Evolutionary conservation across 2,888 invertebrate genomes (phyloP).

Genomic region (Drosophila recens): DNA sequence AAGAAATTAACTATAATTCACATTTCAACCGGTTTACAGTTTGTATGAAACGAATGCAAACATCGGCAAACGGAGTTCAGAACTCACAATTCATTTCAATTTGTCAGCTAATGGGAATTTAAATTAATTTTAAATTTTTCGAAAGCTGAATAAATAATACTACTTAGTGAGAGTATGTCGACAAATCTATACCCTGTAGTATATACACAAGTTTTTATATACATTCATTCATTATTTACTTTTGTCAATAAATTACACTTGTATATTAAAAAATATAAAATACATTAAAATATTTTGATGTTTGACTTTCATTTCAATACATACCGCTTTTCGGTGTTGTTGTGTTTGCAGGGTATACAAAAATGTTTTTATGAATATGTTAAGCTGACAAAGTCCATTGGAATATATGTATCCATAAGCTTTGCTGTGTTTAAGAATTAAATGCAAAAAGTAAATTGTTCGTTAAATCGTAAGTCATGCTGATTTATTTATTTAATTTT

Average conservation of each 20-base stretch:
- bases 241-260: no score
- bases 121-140: slow-evolving; percentile 28
- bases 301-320: neutral
- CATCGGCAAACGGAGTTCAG: slow-evolving; percentile 33
- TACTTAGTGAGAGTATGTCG: neutral
- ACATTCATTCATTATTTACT: neutral
- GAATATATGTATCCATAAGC: neutral
- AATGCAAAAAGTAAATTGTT: slow-evolving; percentile 5
- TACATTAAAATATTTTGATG: neutral
- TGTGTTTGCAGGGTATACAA: slow-evolving; percentile 3
- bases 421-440: neutral
- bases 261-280: no score
- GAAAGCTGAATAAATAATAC: slow-evolving; percentile 38
- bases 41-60: slow-evolving; percentile 40
- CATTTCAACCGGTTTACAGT: slow-evolving; percentile 40
- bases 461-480: neutral
- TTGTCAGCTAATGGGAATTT: slow-evolving; percentile 37
- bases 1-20: slow-evolving; percentile 58
- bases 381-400: slow-evolving; percentile 5
- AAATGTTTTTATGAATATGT: neutral
- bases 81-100: slow-evolving; percentile 56
- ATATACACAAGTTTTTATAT: neutral
- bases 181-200: neutral
- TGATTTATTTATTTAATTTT: neutral
- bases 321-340: neutral